Conservation (phyloP, 2,797 vertebrate species). For the Lutjanus argentimaculatus region DNA sequence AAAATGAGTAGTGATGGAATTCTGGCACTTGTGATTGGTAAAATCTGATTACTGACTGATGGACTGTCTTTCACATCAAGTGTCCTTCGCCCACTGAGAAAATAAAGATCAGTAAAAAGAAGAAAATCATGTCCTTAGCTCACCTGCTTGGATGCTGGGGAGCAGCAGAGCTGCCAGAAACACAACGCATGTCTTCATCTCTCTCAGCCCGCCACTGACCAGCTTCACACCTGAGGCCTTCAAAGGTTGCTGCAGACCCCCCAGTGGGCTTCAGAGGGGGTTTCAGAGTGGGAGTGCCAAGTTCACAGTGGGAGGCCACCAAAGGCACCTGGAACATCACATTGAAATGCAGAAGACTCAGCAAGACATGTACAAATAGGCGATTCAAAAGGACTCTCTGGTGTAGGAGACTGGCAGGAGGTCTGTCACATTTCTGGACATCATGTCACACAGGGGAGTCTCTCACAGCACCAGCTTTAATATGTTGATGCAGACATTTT, state of each 20-base stretch:
- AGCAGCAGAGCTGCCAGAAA: conserved; percentile 71
- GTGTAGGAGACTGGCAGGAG: background rate
- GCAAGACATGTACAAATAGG: conserved; percentile 29
- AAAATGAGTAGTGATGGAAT: too few species aligned
- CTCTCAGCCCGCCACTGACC: conserved; percentile 41
- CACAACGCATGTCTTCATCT: conserved; percentile 76
- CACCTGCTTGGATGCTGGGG: conserved; percentile 75
- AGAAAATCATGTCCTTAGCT: conserved; percentile 29
- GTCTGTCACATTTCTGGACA: conserved; percentile 20
- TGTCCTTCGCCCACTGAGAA: background rate
- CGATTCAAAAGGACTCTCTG: background rate
- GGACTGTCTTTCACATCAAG: background rate
- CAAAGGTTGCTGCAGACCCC: conserved; percentile 28
- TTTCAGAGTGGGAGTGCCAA: conserved; percentile 19
- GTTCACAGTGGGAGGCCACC: conserved; percentile 49
- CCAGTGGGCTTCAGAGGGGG: conserved; percentile 26
- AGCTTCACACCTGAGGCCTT: conserved; percentile 36
- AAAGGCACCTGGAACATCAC: conserved; percentile 71
- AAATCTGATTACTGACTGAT: background rate
- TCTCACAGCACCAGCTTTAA: background rate
- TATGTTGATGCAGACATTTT: conserved; percentile 35
- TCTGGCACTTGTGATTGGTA: background rate
- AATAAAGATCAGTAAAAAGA: conserved; percentile 3
- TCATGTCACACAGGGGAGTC: background rate
- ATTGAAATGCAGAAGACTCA: conserved; percentile 51